Evolutionary conservation across 2,797 vertebrate species (phyloP), one percentile per base, ranked within the genome.

Genomic region (Dallia pectoralis): DNA sequence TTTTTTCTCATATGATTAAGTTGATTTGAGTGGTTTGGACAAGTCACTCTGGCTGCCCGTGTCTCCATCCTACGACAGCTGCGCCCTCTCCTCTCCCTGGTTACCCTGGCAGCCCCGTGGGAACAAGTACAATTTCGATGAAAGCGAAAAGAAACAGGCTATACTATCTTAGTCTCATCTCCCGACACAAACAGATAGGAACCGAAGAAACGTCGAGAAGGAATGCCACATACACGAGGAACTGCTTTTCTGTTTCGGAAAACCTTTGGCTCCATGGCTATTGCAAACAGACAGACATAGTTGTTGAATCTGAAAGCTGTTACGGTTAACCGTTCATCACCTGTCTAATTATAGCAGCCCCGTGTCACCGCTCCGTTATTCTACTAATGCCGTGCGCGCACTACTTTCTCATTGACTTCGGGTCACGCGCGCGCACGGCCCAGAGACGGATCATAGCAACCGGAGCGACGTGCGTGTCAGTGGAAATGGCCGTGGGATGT

Each of bases 401-500:
- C 19, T 14, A 51, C 44, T n/a, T 53, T 51, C 18, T 18, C 67
- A 33, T 27, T 22, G 47, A 19, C 51, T n/a, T n/a, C 19, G 40
- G 19, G 49, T 59, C 30, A 29, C 30, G 51, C 29, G 51, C 29
- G 53, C n/a, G 53, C 53, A 25, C n/a, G 53, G 53, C n/a, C n/a
- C 53, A 56, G n/a, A 0, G 12, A 56, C 53, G 53, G 53, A 56
- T 56, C 22, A 70, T 59, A 70, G 69, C 53, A 61, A 70, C 69
- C 18, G 53, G 53, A 25, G 25, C 32, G 69, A 61, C n/a, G 16
- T 61, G 47, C 44, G 62, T 44, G 15, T 59, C 44, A 69, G 47
- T 73, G 74, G 87, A 91, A 91, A 85, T 90, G 86, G 80, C 74
- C 73, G 73, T 77, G 80, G 80, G 82, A 80, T 86, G 77, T 75